Percentiles rank a stretch among this genome's conserved stretches.
Evolutionary conservation across 2,888 invertebrate genomes (phyloP).

Genomic region (Lasioglossum figueresi): DNA sequence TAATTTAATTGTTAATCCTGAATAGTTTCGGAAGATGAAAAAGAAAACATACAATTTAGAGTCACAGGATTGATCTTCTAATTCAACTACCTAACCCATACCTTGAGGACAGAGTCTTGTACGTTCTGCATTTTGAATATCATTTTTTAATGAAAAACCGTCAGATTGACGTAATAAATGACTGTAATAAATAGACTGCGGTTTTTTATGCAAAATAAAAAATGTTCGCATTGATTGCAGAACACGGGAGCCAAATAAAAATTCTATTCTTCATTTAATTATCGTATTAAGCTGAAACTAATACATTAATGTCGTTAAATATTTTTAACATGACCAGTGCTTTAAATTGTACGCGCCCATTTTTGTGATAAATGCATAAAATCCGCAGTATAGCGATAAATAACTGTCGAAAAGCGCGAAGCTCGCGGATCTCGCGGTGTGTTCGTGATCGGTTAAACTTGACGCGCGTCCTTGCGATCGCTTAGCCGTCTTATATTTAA

Average conservation of each 20-base stretch:
- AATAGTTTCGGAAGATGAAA: neutral
- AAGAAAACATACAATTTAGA: neutral
- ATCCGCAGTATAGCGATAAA: too few species aligned
- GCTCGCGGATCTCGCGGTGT: neutral
- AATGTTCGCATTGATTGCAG: too few species aligned
- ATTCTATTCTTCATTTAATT: too few species aligned
- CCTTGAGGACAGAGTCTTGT: neutral
- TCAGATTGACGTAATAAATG: neutral
- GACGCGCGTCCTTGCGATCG: conserved; percentile 51
- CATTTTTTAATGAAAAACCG: neutral
- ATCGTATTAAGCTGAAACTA: too few species aligned
- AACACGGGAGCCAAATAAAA: too few species aligned
- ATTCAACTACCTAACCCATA: neutral
- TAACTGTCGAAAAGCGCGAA: neutral
- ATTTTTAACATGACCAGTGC: too few species aligned
- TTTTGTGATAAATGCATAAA: too few species aligned
- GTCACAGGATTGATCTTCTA: neutral
- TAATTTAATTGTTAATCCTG: neutral
- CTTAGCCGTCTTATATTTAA: conserved; percentile 33
- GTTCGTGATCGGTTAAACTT: conserved; percentile 32
- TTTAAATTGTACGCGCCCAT: too few species aligned
- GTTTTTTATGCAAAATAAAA: too few species aligned
- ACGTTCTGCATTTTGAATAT: neutral
- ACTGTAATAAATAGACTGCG: neutral
- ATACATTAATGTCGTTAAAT: too few species aligned